These are phyloP conservation scores for Pteruthius melanotis DNA, from an alignment of 2,113 vertebrate species.

Conservation along the genomic window DNA sequence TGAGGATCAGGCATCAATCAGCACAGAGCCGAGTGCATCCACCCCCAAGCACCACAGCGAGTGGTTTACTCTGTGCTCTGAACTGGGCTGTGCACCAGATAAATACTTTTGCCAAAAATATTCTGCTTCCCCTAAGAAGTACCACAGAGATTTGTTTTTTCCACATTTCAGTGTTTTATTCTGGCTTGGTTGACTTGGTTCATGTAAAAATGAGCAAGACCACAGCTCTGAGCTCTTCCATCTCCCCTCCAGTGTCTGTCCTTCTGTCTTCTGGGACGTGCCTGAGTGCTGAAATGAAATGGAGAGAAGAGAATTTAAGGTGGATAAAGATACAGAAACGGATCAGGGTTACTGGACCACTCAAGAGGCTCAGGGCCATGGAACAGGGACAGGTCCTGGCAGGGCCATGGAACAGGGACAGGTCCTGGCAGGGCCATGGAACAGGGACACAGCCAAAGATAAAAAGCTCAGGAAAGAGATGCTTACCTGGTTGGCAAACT, in stretches of 20 bases:
- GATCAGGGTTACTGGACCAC: background rate
- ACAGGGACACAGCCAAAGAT: rapidly evolving
- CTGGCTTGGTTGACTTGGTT: background rate
- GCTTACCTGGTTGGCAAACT: background rate
- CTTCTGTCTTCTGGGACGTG: background rate
- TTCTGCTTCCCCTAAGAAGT: background rate
- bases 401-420: rapidly evolving
- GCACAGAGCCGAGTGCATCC: background rate
- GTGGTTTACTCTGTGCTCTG: rapidly evolving
- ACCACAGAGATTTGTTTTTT: background rate
- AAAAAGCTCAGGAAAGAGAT: rapidly evolving
- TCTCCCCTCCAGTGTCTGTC: background rate
- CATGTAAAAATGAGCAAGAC: background rate
- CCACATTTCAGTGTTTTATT: conserved; percentile 29
- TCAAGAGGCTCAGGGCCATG: rapidly evolving
- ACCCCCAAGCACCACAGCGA: background rate
- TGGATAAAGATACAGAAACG: rapidly evolving
- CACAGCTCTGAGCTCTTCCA: background rate
- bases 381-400: rapidly evolving
- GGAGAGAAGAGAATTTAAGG: background rate
- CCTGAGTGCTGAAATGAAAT: background rate
- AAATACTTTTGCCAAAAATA: background rate
- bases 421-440: rapidly evolving
- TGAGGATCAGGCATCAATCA: rapidly evolving
- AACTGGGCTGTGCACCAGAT: background rate